These are phyloP conservation scores for Parauchenoglanis punctatus DNA, from an alignment of 2,797 vertebrate genomes.

Conservation along the genomic window DNA sequence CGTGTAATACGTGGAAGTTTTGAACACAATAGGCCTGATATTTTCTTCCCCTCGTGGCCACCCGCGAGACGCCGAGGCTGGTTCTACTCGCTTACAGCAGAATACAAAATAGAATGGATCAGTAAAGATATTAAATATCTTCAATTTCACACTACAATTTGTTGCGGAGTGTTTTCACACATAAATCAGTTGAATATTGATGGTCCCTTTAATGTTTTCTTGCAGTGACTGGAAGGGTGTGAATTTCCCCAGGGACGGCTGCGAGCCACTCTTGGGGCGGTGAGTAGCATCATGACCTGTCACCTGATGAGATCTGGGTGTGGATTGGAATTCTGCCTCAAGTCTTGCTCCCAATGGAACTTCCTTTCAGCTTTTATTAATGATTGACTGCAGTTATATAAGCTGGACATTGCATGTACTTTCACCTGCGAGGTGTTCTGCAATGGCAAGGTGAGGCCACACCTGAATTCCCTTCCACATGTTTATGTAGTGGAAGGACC, in stretches of 20 bases:
- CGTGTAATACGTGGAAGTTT: too few species aligned
- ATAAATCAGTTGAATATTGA: too few species aligned
- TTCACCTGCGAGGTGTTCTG: background rate
- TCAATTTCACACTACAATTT: too few species aligned
- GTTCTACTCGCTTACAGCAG: too few species aligned
- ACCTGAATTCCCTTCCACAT: background rate
- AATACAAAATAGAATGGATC: too few species aligned
- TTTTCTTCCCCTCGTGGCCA: too few species aligned
- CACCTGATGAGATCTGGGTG: background rate
- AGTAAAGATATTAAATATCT: too few species aligned
- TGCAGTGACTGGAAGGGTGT: background rate
- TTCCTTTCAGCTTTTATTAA: background rate
- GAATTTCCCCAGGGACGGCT: background rate
- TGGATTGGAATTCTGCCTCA: background rate
- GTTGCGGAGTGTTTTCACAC: too few species aligned
- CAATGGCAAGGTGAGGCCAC: background rate
- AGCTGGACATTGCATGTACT: background rate
- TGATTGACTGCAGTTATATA: background rate
- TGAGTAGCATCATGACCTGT: background rate
- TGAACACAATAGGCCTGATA: too few species aligned
- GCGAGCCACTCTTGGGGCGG: background rate
- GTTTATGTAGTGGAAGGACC: background rate
- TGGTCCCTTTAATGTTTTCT: background rate
- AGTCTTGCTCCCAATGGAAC: background rate
- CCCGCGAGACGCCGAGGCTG: too few species aligned